Percentiles rank a stretch among this genome's conserved stretches.
Conservation (phyloP, 2,113 vertebrate genomes). For the Ancistrus triradiatus region DNA sequence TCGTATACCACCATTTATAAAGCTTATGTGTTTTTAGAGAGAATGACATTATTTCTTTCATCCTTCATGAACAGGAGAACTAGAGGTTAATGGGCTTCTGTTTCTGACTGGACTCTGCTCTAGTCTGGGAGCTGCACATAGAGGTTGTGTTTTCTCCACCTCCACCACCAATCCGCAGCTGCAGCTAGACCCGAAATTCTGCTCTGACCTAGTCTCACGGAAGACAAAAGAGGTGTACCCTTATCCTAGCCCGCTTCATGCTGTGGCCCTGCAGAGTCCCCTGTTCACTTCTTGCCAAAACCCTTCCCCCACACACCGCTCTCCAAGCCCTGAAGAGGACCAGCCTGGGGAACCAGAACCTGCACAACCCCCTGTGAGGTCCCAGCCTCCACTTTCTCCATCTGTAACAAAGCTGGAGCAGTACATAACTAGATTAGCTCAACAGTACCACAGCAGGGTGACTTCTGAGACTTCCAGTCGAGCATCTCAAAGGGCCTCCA, state of each 20-base stretch:
- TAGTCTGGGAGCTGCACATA: constrained; percentile 53
- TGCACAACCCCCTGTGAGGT: constrained; percentile 32
- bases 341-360: constrained; percentile 47
- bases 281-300: constrained; percentile 66
- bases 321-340: constrained; percentile 48
- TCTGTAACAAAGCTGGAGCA: constrained; percentile 67
- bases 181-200: constrained; percentile 68
- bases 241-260: constrained; percentile 79
- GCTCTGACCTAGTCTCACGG: constrained; percentile 71
- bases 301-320: constrained; percentile 35
- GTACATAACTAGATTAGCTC: constrained; percentile 70
- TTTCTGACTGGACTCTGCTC: constrained; percentile 70
- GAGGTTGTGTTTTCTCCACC: constrained; percentile 50
- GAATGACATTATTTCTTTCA: neutral
- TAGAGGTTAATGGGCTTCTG: constrained; percentile 59
- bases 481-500: constrained; percentile 43
- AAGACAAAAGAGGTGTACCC: constrained; percentile 75
- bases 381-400: constrained; percentile 36
- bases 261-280: constrained; percentile 77
- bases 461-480: constrained; percentile 35
- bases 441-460: constrained; percentile 59
- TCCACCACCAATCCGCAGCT: constrained; percentile 50
- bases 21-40: neutral
- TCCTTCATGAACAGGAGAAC: constrained; percentile 56
- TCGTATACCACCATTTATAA: neutral